Conservation (phyloP, 2,888 invertebrate genomes). For the Teleogryllus oceanicus region DNA sequence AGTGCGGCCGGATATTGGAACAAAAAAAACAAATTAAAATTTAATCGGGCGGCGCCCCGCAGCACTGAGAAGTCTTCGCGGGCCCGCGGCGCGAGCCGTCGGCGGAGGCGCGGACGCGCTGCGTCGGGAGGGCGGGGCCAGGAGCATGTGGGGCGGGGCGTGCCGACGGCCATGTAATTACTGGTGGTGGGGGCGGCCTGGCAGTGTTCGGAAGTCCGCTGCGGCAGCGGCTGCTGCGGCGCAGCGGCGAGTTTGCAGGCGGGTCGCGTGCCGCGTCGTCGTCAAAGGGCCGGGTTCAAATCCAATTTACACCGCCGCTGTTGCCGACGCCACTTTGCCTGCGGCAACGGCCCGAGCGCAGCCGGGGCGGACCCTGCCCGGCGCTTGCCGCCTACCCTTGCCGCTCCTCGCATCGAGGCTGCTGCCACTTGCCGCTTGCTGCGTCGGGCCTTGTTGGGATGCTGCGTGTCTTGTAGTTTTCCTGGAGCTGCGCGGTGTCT, state of each 20-base stretch:
- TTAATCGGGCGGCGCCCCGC: neutral
- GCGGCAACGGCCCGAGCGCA: neutral
- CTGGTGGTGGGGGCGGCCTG: neutral
- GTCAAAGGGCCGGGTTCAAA: slow-evolving; percentile 1
- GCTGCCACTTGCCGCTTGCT: too few relatives aligned
- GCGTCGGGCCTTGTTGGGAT: too few relatives aligned
- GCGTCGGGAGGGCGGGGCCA: too few relatives aligned
- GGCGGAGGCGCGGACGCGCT: too few relatives aligned
- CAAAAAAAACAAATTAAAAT: slow-evolving; percentile 18
- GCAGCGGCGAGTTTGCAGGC: neutral
- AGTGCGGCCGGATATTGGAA: slow-evolving; percentile 9
- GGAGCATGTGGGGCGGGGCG: neutral
- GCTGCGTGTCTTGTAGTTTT: too few relatives aligned
- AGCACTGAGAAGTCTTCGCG: neutral
- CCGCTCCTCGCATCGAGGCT: too few relatives aligned
- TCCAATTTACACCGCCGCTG: slow-evolving; percentile 18
- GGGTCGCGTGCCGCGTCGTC: slow-evolving; percentile 18
- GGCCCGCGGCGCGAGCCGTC: neutral
- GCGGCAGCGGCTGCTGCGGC: neutral
- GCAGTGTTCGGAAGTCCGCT: slow-evolving; percentile 4
- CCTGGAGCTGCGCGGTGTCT: too few relatives aligned
- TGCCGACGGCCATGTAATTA: neutral
- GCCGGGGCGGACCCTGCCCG: too few relatives aligned
- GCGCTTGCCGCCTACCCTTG: too few relatives aligned
- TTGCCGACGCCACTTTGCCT: slow-evolving; percentile 1